Base-by-base conservation (phyloP, 2,113 vertebrate genomes). In the Eptesicus fuscus region DNA sequence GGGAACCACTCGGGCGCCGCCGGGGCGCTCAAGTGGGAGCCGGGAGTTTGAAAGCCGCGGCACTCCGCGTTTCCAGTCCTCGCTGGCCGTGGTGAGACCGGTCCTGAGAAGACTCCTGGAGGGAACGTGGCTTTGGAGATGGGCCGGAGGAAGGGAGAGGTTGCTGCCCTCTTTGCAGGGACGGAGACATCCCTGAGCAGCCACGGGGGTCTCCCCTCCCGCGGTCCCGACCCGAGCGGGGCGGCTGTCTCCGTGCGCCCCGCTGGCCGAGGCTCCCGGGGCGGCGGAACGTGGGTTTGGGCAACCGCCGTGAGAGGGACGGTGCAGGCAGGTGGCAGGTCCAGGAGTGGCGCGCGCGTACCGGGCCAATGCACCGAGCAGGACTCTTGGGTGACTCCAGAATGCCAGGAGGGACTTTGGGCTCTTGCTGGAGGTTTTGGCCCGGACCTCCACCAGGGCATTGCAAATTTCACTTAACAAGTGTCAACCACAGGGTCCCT, bases 11-110 rank as follows among this genome's bases (percentile, higher is more conserved):
- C 47, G 70, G 94, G 91, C 3, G 91, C 3, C 86, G 86, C 88
- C 69, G 10, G 87, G 87, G 87, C 86, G 91, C 95, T 87, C 40
- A 78, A 92, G 91, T 96, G 88, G 93, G 88, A 95, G 63, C 83
- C 74, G 8, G 90, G 95, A 96, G 90, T 96, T 95, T 59, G 49
- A 61, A 53, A 91, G 89, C 86, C 40, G 79, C 78, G 67, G 80
- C 90, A 2, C 56, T 16, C 17, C 7, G 56, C 73, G 11, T 22
- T 51, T 20, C 17, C n/a, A 95, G 71, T 44, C 80, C 37, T 83
- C 14, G 93, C 83, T 0, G 59, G 71, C 56, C 13, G 53, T 5
- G 2, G 56, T 23, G 88, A 59, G 59, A 89, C 47, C 7, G 49
- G 77, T 71, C 59, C 78, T 17, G 61, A 35, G 30, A 30, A 51